Evolutionary conservation across 1,140 invertebrate species (phyloP), one percentile per base, ranked within the genome.

Genomic region (Hyphantria cunea): DNA sequence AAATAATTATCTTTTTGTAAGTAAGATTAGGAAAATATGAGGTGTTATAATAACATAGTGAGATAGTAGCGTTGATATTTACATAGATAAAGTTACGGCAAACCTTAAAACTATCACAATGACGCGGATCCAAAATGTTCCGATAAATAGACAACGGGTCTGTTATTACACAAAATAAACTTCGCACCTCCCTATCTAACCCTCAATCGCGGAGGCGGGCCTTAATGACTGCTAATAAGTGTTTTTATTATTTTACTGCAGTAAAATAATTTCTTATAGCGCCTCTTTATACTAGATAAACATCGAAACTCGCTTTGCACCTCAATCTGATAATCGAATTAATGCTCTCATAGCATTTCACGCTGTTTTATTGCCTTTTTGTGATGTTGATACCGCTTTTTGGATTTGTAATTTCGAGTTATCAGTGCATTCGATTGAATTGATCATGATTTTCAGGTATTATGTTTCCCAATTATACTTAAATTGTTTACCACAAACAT

Each of bases 281-380:
- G 81, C 77, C 80, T 80, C 84, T 87, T 83, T 87, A 86, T 90
- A 87, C 82, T 88, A 90, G 88, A 90, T 90, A 90, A 90, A 89
- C 88, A 90, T 90, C 88, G 72, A 86, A 90, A 87, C 84, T 77
- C 85, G 86, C 88, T 90, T 90, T 84, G 74, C 88, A 89, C 88
- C 84, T 89, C 83, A 41, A 90, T 90, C 88, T 90, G 88, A 90
- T 90, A 90, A 90, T 90, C 84, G 84, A 86, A 90, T 90, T 89
- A 90, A 90, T 85, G 73, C 88, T 90, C 82, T 87, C 72, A 67
- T 82, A 88, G 72, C 76, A 89, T 88, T 90, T 89, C 84, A 89
- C 82, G 84, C 81, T 80, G 80, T 71, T 86, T 88, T 90, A 89
- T 90, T 80, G 83, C 87, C 82, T 88, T 37, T 88, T 82, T 87